A percentile compares a stretch with the other conserved stretches of the same genome.
These are phyloP conservation scores for Lasioglossum marginatum DNA, from an alignment of 2,888 invertebrate genomes.

Conservation along the genomic window DNA sequence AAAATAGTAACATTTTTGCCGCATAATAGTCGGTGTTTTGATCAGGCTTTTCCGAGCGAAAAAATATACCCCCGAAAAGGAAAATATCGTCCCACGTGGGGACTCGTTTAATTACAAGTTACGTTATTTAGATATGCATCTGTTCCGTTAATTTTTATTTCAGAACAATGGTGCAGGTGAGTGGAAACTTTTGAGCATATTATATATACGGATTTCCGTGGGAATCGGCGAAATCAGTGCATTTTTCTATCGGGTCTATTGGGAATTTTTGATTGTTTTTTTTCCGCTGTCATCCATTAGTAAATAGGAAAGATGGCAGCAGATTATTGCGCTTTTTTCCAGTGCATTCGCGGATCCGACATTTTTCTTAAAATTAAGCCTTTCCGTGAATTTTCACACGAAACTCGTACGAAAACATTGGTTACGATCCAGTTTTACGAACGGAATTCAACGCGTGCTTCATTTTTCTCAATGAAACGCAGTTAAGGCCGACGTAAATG, in stretches of 20 bases:
- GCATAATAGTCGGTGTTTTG: constrained; percentile 74
- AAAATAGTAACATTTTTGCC: constrained; percentile 16
- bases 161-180: constrained; percentile 83
- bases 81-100: constrained; percentile 85
- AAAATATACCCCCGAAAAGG: constrained; percentile 83
- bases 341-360: constrained; percentile 78
- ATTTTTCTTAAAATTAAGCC: constrained; percentile 78
- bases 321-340: constrained; percentile 84
- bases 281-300: constrained; percentile 84
- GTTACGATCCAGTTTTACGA: constrained; percentile 72
- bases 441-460: constrained; percentile 69
- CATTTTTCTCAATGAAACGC: constrained; percentile 56
- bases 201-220: constrained; percentile 49
- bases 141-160: constrained; percentile 82
- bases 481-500: constrained; percentile 39
- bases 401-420: constrained; percentile 56
- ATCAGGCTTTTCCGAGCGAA: constrained; percentile 83
- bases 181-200: constrained; percentile 74
- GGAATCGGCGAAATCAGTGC: constrained; percentile 54
- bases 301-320: constrained; percentile 85
- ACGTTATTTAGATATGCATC: constrained; percentile 84
- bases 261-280: constrained; percentile 83
- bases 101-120: constrained; percentile 83
- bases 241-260: constrained; percentile 78
- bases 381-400: constrained; percentile 52